Conservation (phyloP, 2,113 vertebrate species). For the Crotalus tigris region DNA sequence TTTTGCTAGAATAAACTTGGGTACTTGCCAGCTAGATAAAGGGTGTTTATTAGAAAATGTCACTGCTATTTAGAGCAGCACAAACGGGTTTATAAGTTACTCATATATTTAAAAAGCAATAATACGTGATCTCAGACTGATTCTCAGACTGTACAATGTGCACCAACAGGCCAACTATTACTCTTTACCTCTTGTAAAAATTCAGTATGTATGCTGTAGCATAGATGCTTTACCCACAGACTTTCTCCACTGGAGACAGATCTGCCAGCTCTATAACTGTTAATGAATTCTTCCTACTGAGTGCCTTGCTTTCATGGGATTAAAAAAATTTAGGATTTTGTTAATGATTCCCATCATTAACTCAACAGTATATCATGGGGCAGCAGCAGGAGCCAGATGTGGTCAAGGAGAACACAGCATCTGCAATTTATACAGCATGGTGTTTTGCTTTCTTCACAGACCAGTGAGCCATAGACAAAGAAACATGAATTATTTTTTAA, state of each 20-base stretch:
- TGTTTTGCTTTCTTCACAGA: not conserved
- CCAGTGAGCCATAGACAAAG: not conserved
- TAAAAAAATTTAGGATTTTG: not conserved
- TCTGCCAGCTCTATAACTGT: not conserved
- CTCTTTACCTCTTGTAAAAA: not conserved
- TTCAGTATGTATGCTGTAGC: not conserved
- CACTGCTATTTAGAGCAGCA: conserved; percentile 1
- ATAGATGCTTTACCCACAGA: not conserved
- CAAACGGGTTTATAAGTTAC: not conserved
- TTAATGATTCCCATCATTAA: not conserved
- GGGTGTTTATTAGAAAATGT: conserved; percentile 21
- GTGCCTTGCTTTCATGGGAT: not conserved
- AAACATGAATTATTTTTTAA: not conserved
- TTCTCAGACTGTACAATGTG: not conserved
- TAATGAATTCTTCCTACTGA: not conserved
- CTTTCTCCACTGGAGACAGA: not conserved
- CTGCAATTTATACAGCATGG: not conserved
- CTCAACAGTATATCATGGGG: not conserved
- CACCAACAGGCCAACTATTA: not conserved
- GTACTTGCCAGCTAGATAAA: not conserved
- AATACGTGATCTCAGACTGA: not conserved
- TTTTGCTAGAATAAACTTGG: conserved; percentile 9
- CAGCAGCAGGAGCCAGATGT: not conserved
- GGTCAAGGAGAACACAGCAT: not conserved
- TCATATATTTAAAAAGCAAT: not conserved